These are phyloP conservation scores for Siniperca chuatsi DNA, from an alignment of 2,113 vertebrate genomes.

Conservation along the genomic window DNA sequence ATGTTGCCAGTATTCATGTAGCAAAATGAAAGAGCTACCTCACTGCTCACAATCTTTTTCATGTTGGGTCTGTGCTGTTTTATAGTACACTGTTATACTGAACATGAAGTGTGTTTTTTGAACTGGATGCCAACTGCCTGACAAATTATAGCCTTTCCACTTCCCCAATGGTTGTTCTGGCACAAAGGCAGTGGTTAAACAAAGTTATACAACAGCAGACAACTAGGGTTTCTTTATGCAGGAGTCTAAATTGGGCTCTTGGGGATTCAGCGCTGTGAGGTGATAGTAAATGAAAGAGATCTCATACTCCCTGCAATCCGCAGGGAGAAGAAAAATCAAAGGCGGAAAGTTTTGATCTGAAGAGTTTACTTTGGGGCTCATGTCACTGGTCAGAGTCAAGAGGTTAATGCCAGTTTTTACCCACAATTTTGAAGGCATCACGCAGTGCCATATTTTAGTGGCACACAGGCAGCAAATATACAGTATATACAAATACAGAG, in stretches of 20 bases:
- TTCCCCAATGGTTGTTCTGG: slow-evolving; percentile 32
- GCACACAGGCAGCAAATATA: neutral
- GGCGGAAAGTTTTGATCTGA: slow-evolving; percentile 45
- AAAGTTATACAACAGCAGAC: slow-evolving; percentile 47
- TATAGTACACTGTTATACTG: neutral
- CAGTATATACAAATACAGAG: neutral
- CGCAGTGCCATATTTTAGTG: neutral
- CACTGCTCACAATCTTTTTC: slow-evolving; percentile 26
- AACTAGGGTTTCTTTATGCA: slow-evolving; percentile 28
- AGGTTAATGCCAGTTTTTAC: slow-evolving; percentile 58
- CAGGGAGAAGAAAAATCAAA: slow-evolving; percentile 21
- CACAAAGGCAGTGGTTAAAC: slow-evolving; percentile 45
- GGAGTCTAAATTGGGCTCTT: slow-evolving; percentile 39
- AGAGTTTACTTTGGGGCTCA: slow-evolving; percentile 31
- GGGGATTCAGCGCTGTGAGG: slow-evolving; percentile 17
- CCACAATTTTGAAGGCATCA: slow-evolving; percentile 6
- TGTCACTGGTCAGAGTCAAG: slow-evolving; percentile 19
- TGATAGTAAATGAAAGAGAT: slow-evolving; percentile 29
- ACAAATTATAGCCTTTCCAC: slow-evolving; percentile 55
- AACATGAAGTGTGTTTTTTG: slow-evolving; percentile 42
- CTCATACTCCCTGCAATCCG: slow-evolving; percentile 2
- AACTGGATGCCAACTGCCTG: slow-evolving; percentile 46
- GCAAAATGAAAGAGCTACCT: slow-evolving; percentile 13
- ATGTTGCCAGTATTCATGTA: neutral
- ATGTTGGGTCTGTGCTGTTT: slow-evolving; percentile 30